Evolutionary conservation across 53 echinoderm and acorn worm genomes (phyloP), one percentile per base, ranked within the genome.

Genomic region (Hippasteria phrygiana): DNA sequence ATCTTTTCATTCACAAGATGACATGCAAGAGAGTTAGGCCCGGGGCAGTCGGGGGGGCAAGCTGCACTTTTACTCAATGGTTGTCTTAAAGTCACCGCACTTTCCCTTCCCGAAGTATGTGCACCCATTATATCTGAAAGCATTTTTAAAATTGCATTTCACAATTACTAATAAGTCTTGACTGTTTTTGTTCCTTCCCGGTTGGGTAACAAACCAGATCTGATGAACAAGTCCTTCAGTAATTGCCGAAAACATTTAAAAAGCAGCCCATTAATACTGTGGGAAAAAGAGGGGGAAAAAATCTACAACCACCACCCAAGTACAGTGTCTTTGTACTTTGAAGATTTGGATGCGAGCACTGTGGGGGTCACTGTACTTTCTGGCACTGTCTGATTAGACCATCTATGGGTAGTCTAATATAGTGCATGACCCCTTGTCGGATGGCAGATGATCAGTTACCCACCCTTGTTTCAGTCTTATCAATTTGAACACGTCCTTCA

Each of bases 251-350:
- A 81, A 81, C 46, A 81, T 81, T 64, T 78, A 34, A 81, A 31
- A 48, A 65, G 20, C 24, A 31, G 81, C 40, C 80, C 59, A 63
- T 63, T 63, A 81, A 81, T 40, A 66, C 28, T 26, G 28, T 29
- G 29, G 48, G 24, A 26, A 17, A 7, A 81, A 78, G 29, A 46
- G 64, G 42, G 50, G 75, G 28, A n/a, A 48, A 50, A 7, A 75
- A 50, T 12, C 27, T 31, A 67, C 32, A 33, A 29, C 32, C 56
- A 40, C 27, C 34, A 38, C 33, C 56, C 27, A n/a, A 37, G 65
- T 56, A 28, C 39, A 31, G 81, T 81, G 81, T 81, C 81, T 81
- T 62, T 81, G 81, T 81, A 81, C 81, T 81, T 81, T 81, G 63
- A 76, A 59, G 59, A 59, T 59, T 45, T 45, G 32, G 78, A 35